phyloP scores from a whole-genome alignment of 2,797 vertebrate genomes.

The Epinephelus malabaricus region DNA sequence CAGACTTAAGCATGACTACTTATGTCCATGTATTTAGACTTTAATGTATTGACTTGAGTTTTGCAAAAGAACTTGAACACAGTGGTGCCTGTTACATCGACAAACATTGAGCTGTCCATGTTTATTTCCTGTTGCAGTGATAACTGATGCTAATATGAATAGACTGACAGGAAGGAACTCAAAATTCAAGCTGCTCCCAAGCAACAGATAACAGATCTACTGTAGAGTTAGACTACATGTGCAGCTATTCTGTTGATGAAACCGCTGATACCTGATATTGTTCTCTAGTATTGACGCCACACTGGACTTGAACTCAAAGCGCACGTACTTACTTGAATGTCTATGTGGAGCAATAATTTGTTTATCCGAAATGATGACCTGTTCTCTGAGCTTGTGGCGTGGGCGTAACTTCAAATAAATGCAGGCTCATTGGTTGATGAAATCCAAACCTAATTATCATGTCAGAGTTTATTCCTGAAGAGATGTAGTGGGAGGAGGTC shows the following conservation, averaged over 20 bases:
- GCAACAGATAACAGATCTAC: neutral
- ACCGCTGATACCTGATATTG: neutral
- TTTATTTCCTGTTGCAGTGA: constrained; percentile 11
- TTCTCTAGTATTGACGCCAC: neutral
- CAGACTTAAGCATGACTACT: neutral
- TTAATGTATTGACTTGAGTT: neutral
- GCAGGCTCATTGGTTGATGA: neutral
- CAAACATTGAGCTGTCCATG: neutral
- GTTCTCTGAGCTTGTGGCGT: neutral
- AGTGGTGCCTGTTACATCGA: neutral
- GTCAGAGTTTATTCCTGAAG: neutral
- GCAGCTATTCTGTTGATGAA: neutral
- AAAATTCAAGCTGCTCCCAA: neutral
- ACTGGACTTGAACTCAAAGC: neutral
- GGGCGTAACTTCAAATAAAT: neutral
- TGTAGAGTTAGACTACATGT: neutral
- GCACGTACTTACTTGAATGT: neutral
- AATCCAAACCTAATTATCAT: constrained; percentile 20
- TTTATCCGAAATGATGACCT: neutral
- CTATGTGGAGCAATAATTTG: neutral
- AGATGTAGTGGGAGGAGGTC: neutral
- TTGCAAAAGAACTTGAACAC: neutral
- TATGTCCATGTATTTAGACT: neutral
- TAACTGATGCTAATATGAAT: neutral
- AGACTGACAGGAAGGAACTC: constrained; percentile 4